Conservation (phyloP, 2,113 vertebrate species). For the Ceyx melanurus region DNA sequence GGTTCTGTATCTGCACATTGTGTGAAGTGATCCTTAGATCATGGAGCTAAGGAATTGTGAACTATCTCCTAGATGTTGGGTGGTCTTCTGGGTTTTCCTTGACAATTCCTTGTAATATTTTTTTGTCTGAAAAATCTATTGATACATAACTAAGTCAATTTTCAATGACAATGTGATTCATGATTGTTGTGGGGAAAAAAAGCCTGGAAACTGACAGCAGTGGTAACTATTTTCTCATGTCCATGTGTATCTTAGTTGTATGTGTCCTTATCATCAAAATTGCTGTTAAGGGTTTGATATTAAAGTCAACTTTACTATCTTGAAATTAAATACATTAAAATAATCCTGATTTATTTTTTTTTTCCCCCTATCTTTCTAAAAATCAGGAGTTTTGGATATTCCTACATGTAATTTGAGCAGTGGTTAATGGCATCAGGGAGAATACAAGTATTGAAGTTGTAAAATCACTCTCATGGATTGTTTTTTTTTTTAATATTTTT, state of each 20-base stretch:
- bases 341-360: background rate
- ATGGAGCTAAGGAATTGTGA: background rate
- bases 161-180: background rate
- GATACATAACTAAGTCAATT: background rate
- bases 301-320: background rate
- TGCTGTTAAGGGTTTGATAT: background rate
- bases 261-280: background rate
- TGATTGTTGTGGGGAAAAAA: fast-evolving
- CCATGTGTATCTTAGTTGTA: background rate
- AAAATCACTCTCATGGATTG: background rate
- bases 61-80: fast-evolving
- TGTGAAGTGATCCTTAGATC: background rate
- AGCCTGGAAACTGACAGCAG: background rate
- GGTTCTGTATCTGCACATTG: background rate
- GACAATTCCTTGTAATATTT: background rate
- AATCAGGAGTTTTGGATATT: background rate
- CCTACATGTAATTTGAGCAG: background rate
- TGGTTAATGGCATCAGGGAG: background rate
- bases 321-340: background rate
- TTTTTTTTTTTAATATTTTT: background rate
- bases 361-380: background rate
- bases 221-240: background rate
- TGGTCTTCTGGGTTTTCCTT: background rate
- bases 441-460: background rate
- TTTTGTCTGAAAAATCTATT: background rate